These are phyloP conservation scores for Bellardia bayeri DNA, from an alignment of 2,888 invertebrate species.

Conservation along the genomic window DNA sequence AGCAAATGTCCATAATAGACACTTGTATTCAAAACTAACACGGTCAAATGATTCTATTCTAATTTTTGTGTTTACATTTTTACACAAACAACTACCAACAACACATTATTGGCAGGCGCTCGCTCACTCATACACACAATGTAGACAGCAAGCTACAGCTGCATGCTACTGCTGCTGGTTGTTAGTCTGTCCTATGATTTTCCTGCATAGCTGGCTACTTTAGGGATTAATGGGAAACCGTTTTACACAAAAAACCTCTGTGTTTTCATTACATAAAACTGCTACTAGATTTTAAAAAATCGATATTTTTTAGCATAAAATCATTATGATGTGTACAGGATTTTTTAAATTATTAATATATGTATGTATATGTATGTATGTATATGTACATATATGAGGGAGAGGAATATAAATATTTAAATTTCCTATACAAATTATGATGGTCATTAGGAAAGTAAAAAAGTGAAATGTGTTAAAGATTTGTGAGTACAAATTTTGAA, in stretches of 20 bases:
- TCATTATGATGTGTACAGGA: background rate
- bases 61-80: conserved; percentile 58
- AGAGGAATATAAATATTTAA: conserved; percentile 8
- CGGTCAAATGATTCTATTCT: conserved; percentile 76
- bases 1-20: conserved; percentile 58
- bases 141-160: conserved; percentile 47
- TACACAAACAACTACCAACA: conserved; percentile 23
- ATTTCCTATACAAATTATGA: conserved; percentile 43
- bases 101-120: background rate
- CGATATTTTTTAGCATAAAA: conserved; percentile 52
- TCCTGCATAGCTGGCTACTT: conserved; percentile 41
- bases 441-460: conserved; percentile 29
- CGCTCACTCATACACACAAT: conserved; percentile 37
- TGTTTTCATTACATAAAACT: conserved; percentile 11
- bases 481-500: background rate
- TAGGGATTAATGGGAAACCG: conserved; percentile 47
- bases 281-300: conserved; percentile 38
- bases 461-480: background rate
- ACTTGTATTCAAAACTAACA: conserved; percentile 70
- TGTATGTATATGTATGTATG: too few species aligned
- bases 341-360: too few species aligned
- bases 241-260: conserved; percentile 27
- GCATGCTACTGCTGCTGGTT: conserved; percentile 32
- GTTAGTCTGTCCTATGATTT: conserved; percentile 2
- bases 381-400: conserved; percentile 9